A percentile compares a stretch with the other conserved stretches of the same genome.
phyloP scores from a whole-genome alignment of 2,888 invertebrate genomes.

The Deilephila elpenor region DNA sequence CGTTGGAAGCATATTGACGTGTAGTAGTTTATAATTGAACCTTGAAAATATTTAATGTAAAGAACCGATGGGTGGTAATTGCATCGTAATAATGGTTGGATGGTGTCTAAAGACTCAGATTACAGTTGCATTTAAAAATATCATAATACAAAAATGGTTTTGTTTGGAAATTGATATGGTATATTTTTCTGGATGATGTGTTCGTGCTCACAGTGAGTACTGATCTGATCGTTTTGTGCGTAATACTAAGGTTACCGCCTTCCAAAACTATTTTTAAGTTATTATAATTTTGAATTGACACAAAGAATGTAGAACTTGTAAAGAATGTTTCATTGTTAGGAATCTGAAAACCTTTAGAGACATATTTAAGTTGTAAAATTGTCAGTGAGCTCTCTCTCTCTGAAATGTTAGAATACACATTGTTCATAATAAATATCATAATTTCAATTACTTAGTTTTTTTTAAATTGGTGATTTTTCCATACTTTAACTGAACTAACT shows the following conservation, averaged over 20 bases:
- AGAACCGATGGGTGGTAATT: not conserved
- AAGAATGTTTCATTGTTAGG: not conserved
- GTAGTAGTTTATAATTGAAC: constrained; percentile 1
- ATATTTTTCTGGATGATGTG: not conserved
- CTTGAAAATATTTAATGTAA: not conserved
- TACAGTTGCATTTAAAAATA: not conserved
- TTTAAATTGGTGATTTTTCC: constrained; percentile 1
- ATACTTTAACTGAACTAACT: too few species aligned
- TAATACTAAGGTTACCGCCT: constrained; percentile 49
- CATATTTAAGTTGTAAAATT: constrained; percentile 40
- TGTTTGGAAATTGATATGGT: not conserved
- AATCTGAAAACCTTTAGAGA: not conserved
- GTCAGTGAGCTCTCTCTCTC: constrained; percentile 49
- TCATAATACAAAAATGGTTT: not conserved
- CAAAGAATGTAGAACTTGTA: constrained; percentile 10
- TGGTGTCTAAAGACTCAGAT: not conserved
- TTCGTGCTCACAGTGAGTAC: not conserved
- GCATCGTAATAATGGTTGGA: not conserved
- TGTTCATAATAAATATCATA: constrained; percentile 53
- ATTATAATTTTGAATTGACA: constrained; percentile 27
- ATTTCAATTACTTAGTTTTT: constrained; percentile 41
- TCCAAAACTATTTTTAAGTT: constrained; percentile 43
- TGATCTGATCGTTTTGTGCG: not conserved
- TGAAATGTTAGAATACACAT: constrained; percentile 47
- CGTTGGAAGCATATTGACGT: not conserved